Evolutionary conservation across 2,113 vertebrate species (phyloP).

Genomic region (Gymnobelideus leadbeateri): DNA sequence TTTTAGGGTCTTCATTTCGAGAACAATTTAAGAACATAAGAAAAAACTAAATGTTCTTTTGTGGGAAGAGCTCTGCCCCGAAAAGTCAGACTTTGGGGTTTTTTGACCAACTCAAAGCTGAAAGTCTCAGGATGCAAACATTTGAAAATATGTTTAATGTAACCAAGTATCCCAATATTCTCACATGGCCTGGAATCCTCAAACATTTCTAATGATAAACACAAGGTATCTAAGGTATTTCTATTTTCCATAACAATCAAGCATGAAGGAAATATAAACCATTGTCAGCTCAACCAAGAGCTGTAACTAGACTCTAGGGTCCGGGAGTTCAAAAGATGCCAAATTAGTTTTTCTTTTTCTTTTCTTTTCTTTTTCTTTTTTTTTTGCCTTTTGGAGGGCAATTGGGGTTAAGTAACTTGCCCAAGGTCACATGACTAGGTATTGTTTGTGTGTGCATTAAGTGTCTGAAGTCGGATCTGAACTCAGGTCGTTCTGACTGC

Average conservation of each 20-base stretch:
- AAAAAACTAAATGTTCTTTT: too few species aligned
- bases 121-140: background rate
- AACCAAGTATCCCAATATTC: background rate
- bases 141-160: slow-evolving; percentile 2
- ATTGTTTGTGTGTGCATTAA: too few species aligned
- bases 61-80: slow-evolving; percentile 1
- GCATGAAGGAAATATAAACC: background rate
- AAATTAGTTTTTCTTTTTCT: background rate
- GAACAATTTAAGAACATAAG: slow-evolving; percentile 28
- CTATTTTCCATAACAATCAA: background rate
- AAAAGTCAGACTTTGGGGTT: background rate
- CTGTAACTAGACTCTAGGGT: background rate
- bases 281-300: too few species aligned
- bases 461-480: too few species aligned
- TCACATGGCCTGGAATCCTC: background rate
- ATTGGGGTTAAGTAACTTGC: too few species aligned
- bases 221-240: background rate
- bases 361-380: too few species aligned
- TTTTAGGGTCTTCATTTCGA: slow-evolving; percentile 28
- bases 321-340: background rate
- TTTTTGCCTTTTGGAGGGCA: too few species aligned
- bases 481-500: too few species aligned
- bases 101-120: slow-evolving; percentile 32
- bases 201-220: slow-evolving; percentile 33
- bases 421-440: too few species aligned